phyloP scores from a whole-genome alignment of 2,888 invertebrate genomes.

The Diaphora mendica region DNA sequence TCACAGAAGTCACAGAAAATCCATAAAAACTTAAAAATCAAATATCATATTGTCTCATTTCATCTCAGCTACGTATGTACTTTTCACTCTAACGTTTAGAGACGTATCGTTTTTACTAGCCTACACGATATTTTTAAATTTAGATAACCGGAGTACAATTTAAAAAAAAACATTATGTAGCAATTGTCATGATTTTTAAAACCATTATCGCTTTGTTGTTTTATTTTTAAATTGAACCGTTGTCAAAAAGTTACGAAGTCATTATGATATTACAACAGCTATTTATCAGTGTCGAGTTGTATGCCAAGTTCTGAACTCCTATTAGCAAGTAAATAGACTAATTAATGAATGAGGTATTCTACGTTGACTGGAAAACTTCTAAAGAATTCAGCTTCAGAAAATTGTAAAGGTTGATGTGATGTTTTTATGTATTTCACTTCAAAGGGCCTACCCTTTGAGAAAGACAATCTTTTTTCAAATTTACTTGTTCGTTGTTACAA shows the following conservation, averaged over 20 bases:
- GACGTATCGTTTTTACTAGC: not conserved
- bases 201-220: not conserved
- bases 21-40: not conserved
- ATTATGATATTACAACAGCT: conserved; percentile 29
- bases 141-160: not conserved
- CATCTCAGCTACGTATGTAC: not conserved
- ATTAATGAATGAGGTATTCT: conserved; percentile 26
- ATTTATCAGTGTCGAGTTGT: conserved; percentile 38
- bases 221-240: not conserved
- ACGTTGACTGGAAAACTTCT: not conserved
- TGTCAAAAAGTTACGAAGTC: conserved; percentile 15
- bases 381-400: not conserved
- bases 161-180: not conserved
- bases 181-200: not conserved
- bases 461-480: not conserved
- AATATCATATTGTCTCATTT: not conserved
- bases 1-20: not conserved
- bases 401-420: not conserved
- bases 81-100: not conserved
- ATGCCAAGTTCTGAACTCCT: conserved; percentile 10
- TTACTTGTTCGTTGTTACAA: too few species aligned
- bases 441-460: too few species aligned
- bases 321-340: conserved; percentile 8
- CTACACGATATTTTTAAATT: not conserved
- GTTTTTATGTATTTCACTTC: not conserved